Base-by-base conservation (phyloP, 2,888 invertebrate genomes). In the Amaurobius ferox region DNA sequence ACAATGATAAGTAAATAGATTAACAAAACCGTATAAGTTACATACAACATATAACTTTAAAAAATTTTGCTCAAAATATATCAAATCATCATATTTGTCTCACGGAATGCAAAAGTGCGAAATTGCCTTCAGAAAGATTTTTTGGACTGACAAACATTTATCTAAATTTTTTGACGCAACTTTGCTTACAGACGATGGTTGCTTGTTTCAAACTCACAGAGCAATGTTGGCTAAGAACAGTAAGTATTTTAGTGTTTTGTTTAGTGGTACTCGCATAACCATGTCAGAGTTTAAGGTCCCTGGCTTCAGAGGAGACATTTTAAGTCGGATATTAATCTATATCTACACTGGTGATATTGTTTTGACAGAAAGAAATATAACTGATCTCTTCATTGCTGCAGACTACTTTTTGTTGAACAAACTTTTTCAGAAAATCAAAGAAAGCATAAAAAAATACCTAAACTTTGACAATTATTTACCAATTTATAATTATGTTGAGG, bases 141-240 rank as follows among this genome's bases (percentile, higher is more conserved):
- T n/a, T n/a, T n/a, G n/a, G n/a, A n/a, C n/a, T n/a, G n/a, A n/a
- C n/a, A n/a, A n/a, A 16, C 16, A 44, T 16, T 7, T 13, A 1
- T 3, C 23, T 5, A 11, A 55, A 2, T 48, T 79, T 23, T 48
- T 55, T 3, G 80, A 80, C n/a, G 73, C 28, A 19, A 13, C 5
- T 6, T 35, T 80, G 5, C 13, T 13, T 13, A 72, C 73, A 55
- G 80, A 80, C 44, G 67, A 73, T 35, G 80, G 73, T 3, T 44
- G 28, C 0, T 29, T 26, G 5, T 80, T 80, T 35, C 19, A 35
- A 23, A 61, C 73, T 29, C 73, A 80, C 61, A 26, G 61, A 13
- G 32, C 61, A 23, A 7, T 39, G n/a, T 30, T 80, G 11, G 66
- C 73, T 0, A 30, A n/a, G 26, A 48, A 40, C 7, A 80, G 29